These are phyloP conservation scores for Bufo bufo DNA, from an alignment of 2,113 vertebrate species.

Conservation along the genomic window DNA sequence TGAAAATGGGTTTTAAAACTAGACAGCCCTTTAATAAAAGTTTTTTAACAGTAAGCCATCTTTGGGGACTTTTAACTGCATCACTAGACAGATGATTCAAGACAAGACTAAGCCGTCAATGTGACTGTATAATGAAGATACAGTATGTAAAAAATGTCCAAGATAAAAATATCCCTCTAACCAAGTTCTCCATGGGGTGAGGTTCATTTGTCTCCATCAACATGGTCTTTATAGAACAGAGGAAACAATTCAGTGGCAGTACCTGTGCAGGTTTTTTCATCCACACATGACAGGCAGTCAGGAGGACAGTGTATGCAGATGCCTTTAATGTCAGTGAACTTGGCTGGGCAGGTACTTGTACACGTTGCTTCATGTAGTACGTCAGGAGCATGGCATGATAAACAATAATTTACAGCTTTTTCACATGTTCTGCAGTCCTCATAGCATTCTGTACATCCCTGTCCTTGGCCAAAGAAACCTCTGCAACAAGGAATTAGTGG, in stretches of 20 bases:
- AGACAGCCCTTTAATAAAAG: too few species aligned
- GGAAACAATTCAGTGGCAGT: background rate
- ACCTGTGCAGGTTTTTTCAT: slow-evolving; percentile 81
- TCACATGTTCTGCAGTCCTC: slow-evolving; percentile 77
- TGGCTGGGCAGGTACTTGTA: slow-evolving; percentile 72
- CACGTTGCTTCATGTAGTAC: slow-evolving; percentile 75
- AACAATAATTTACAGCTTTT: slow-evolving; percentile 74
- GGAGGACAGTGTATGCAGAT: slow-evolving; percentile 79
- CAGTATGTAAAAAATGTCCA: too few species aligned
- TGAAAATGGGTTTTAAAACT: too few species aligned
- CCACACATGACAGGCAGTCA: slow-evolving; percentile 79
- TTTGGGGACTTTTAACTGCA: too few species aligned
- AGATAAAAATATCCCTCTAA: too few species aligned
- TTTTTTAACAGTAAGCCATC: too few species aligned
- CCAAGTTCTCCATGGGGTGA: too few species aligned
- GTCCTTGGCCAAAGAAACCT: slow-evolving; percentile 73
- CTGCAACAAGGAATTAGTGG: slow-evolving; percentile 63
- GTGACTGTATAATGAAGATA: too few species aligned
- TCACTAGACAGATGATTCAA: too few species aligned
- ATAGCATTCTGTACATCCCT: slow-evolving; percentile 71
- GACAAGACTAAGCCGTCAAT: too few species aligned
- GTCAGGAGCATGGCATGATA: slow-evolving; percentile 73
- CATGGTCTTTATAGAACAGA: background rate
- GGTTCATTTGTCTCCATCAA: background rate
- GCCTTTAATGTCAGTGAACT: slow-evolving; percentile 71